Evolutionary conservation across 2,797 vertebrate species (phyloP), one percentile per base, ranked within the genome.

Genomic region (Pipistrellus kuhlii): DNA sequence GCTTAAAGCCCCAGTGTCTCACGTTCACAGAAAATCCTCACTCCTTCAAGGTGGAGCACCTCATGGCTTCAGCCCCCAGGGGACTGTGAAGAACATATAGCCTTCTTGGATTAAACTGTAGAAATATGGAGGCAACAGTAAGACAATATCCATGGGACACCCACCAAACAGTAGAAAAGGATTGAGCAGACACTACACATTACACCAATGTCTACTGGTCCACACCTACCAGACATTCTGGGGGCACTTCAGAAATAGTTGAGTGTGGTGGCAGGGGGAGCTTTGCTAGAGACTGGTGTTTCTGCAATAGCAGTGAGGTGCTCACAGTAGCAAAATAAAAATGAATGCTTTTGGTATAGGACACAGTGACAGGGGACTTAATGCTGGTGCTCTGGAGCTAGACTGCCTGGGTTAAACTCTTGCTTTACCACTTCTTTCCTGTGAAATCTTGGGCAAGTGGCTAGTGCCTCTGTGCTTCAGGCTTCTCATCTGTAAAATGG

Each of bases 21-120:
- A 75, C 8, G 11, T 4, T 62, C 21, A 59, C 84, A 55, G 46
- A 96, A 96, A 93, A 76, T 32, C 23, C 21, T 91, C 18, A 68
- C 32, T 64, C 41, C 48, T 86, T 76, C 78, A 68, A 11, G 30
- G 27, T 5, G 32, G 44, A 88, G 51, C 4, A 11, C n/a, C 41
- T 57, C 1, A 2, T 69, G 66, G 46, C n/a, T 84, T 95, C 57
- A 76, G 30, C 10, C 82, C 51, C 8, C 1, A 89, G 27, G 62
- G 27, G 30, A 68, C 78, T 69, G 3, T n/a, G 69, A 51, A 85
- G 15, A 71, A 57, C 25, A 62, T 2, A 66, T 3, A 75, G 10
- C 53, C 46, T 82, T 90, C 38, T 88, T 20, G 17, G 8, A 17
- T 57, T 64, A 55, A 85, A 81, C 17, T 69, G n/a, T n/a, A 82